Evolutionary conservation across 2,888 invertebrate species (phyloP), one percentile per base, ranked within the genome.

Genomic region (Euclidia mi): DNA sequence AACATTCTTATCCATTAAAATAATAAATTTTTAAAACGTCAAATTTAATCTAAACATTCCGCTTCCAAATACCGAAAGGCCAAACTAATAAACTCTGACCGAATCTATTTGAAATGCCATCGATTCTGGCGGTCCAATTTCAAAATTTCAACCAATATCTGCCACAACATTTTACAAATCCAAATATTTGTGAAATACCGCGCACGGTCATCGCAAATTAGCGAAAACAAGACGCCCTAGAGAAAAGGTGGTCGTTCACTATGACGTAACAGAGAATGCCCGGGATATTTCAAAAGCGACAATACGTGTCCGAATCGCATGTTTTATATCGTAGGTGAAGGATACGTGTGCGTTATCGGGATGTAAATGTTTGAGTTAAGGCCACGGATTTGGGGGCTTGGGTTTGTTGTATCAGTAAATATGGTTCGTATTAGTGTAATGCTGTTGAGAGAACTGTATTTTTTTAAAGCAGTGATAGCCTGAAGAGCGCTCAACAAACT

Each of bases 181-280:
- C 65, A 74, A 75, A 76, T 74, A 76, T 74, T 76, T 76, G 71
- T 53, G 52, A 65, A 75, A 73, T 73, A 65, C 66, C 62, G 51
- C 58, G 51, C 38, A 32, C 28, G 60, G 20, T 48, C 60, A 57
- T 72, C 50, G 66, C 73, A 64, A 76, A 74, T n/a, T 76, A 72
- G 70, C 58, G 29, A 66, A 58, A 75, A 71, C 59, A 65, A 56
- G 61, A 67, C 56, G 48, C 18, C 15, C 48, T 14, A 46, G 40
- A 62, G 56, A 52, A 40, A 63, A 55, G 66, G 60, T 53, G 50
- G 60, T 43, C 56, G 42, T 62, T 56, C 68, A 67, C 68, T 71
- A 42, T 62, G 65, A 68, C 68, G 71, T 53, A 72, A 70, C 65
- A 47, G 57, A 60, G 48, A 56, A 67, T 43, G 41, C 47, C 46